Percentiles rank a stretch among this genome's conserved stretches.
phyloP scores from a whole-genome alignment of 2,113 vertebrate genomes.

The Lathamus discolor region DNA sequence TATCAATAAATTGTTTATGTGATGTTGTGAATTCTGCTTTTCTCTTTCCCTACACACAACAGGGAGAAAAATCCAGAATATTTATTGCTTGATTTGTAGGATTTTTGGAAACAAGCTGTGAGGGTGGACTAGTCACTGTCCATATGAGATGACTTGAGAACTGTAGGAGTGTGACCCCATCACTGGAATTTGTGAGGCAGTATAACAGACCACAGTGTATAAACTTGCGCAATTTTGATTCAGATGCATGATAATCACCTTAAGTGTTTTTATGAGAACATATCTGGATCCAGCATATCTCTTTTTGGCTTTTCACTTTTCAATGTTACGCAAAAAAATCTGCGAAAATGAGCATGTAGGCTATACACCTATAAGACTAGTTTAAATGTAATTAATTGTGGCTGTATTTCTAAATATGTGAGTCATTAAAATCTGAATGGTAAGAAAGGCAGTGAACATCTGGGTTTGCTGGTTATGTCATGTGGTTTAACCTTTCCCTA shows the following conservation, averaged over 20 bases:
- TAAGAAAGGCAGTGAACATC: neutral
- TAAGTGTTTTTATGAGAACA: neutral
- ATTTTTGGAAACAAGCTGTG: neutral
- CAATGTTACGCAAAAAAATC: neutral
- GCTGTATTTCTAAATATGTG: neutral
- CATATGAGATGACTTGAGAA: neutral
- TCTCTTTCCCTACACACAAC: neutral
- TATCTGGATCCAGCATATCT: neutral
- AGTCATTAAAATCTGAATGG: neutral
- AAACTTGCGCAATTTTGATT: neutral
- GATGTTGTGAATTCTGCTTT: neutral
- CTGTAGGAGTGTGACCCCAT: neutral
- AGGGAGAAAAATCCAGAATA: neutral
- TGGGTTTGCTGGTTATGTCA: neutral
- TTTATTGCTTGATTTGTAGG: neutral
- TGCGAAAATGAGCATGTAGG: neutral
- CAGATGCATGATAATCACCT: neutral
- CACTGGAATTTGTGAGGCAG: neutral
- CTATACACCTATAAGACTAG: neutral
- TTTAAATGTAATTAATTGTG: neutral
- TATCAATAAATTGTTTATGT: neutral
- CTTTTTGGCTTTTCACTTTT: neutral
- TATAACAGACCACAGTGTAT: neutral
- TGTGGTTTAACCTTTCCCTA: neutral
- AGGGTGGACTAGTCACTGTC: rapidly evolving